phyloP scores from a whole-genome alignment of 2,113 vertebrate genomes.

The Holacanthus passer region DNA sequence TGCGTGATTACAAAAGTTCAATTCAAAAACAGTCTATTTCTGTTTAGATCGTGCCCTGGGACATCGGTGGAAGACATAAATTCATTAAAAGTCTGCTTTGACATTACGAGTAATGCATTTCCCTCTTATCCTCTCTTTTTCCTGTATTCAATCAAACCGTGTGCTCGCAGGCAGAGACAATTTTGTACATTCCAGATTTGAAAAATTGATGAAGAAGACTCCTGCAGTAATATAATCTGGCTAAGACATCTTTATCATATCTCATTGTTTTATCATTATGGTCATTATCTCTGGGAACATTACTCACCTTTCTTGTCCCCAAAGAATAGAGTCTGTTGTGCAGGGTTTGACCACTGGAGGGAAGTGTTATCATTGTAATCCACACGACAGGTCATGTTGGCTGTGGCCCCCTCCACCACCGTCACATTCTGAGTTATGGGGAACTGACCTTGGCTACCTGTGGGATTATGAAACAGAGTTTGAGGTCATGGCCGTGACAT shows the following conservation, averaged over 20 bases:
- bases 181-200: slow-evolving; percentile 30
- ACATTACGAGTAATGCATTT: slow-evolving; percentile 40
- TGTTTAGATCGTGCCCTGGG: slow-evolving; percentile 55
- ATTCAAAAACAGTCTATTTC: slow-evolving; percentile 61
- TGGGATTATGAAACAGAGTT: slow-evolving; percentile 77
- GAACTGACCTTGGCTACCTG: slow-evolving; percentile 96
- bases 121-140: slow-evolving; percentile 13
- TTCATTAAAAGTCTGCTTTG: slow-evolving; percentile 64
- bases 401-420: slow-evolving; percentile 94
- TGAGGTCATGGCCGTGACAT: slow-evolving; percentile 83
- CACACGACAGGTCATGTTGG: slow-evolving; percentile 98
- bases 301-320: slow-evolving; percentile 98
- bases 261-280: slow-evolving; percentile 50
- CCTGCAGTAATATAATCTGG: slow-evolving; percentile 48
- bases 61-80: slow-evolving; percentile 50
- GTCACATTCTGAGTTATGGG: slow-evolving; percentile 98
- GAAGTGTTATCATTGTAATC: slow-evolving; percentile 99
- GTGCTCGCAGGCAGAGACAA: slow-evolving; percentile 20
- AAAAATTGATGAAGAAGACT: slow-evolving; percentile 54
- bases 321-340: slow-evolving; percentile 99
- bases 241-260: slow-evolving; percentile 55
- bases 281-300: slow-evolving; percentile 37
- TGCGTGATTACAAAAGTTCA: slow-evolving; percentile 63
- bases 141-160: slow-evolving; percentile 34
- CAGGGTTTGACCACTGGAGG: slow-evolving; percentile 99